phyloP scores from a whole-genome alignment of 92 coral and sea anemone genomes.

The Epizoanthus illoricatus region DNA sequence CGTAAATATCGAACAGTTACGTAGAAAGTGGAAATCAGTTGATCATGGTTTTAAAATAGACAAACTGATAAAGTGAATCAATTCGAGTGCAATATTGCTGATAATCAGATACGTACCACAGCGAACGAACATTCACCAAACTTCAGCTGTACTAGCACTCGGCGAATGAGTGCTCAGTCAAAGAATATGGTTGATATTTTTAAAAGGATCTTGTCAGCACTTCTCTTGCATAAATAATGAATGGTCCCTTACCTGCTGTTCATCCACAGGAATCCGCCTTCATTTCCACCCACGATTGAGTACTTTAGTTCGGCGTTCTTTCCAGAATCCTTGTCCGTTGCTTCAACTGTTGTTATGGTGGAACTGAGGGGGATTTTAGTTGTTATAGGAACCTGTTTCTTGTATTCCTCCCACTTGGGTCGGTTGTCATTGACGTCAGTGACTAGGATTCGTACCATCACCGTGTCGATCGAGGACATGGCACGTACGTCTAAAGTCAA shows the following conservation, averaged over 20 bases:
- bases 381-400: slow-evolving; percentile 39
- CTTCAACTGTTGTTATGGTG: slow-evolving; percentile 48
- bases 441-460: slow-evolving; percentile 60
- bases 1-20: too few species aligned
- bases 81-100: too few species aligned
- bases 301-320: slow-evolving; percentile 58
- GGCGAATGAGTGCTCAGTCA: too few species aligned
- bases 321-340: slow-evolving; percentile 62
- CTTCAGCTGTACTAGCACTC: too few species aligned
- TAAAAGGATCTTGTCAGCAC: too few species aligned
- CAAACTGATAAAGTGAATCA: too few species aligned
- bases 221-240: too few species aligned
- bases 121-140: too few species aligned
- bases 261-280: slow-evolving; percentile 47
- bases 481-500: slow-evolving; percentile 39
- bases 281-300: slow-evolving; percentile 55
- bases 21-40: too few species aligned
- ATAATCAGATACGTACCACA: too few species aligned
- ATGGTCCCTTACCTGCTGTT: slow-evolving; percentile 51
- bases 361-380: slow-evolving; percentile 47
- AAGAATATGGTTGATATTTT: too few species aligned
- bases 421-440: slow-evolving; percentile 72
- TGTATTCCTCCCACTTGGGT: slow-evolving; percentile 51
- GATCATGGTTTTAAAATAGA: too few species aligned
- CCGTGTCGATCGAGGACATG: slow-evolving; percentile 52